phyloP scores from a whole-genome alignment of 2,797 vertebrate species.

The Chanos chanos region DNA sequence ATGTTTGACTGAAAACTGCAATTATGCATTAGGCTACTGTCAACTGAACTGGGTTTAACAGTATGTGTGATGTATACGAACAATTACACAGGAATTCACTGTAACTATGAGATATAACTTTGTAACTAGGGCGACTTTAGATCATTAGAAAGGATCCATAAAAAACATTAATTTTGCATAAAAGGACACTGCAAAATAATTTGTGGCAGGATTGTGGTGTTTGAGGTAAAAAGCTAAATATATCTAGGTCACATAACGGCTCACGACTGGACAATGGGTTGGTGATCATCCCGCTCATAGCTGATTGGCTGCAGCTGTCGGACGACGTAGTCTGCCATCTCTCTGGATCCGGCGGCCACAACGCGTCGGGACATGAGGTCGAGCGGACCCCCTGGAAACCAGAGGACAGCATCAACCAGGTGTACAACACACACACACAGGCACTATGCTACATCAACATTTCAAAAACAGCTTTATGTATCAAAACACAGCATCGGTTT shows the following conservation, averaged over 20 bases:
- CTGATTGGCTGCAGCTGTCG: constrained; percentile 78
- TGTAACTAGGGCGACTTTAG: neutral
- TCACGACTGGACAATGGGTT: constrained; percentile 21
- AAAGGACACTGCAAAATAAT: constrained; percentile 27
- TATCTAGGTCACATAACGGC: constrained; percentile 1
- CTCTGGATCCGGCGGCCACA: constrained; percentile 74
- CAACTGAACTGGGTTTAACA: too few species aligned
- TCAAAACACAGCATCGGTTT: neutral
- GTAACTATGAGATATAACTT: constrained; percentile 5
- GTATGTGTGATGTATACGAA: neutral
- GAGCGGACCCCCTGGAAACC: constrained; percentile 74
- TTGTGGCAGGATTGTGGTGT: constrained; percentile 34
- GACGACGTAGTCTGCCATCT: constrained; percentile 77
- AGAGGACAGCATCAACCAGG: constrained; percentile 28
- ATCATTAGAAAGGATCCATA: neutral
- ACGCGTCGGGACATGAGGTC: constrained; percentile 85
- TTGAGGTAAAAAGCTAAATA: constrained; percentile 46
- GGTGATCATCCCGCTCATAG: constrained; percentile 75
- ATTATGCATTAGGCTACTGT: too few species aligned
- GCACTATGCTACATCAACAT: neutral
- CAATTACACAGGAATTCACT: neutral
- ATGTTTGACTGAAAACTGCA: too few species aligned
- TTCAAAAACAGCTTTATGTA: neutral
- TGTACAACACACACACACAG: constrained; percentile 4
- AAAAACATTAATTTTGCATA: constrained; percentile 1